phyloP scores from a whole-genome alignment of 2,888 invertebrate genomes.

The Drosophila fulvimacula region DNA sequence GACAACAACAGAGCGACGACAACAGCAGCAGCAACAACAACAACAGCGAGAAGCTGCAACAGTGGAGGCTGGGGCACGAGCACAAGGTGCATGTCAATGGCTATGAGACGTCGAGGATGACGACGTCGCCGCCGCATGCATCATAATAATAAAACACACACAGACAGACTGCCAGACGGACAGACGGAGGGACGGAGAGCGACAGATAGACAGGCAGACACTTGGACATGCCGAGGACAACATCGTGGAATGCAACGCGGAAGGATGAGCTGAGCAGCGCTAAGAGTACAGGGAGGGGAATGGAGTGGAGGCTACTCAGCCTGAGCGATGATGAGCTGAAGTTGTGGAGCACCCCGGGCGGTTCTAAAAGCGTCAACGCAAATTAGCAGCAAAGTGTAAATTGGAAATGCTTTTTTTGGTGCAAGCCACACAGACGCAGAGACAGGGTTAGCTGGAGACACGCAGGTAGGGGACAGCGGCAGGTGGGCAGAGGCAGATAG shows the following conservation, averaged over 20 bases:
- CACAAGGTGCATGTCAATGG: slow-evolving; percentile 76
- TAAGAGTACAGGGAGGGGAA: not conserved
- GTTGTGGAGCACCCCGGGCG: slow-evolving; percentile 67
- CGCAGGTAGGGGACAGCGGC: not conserved
- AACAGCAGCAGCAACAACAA: slow-evolving; percentile 28
- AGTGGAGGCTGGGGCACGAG: slow-evolving; percentile 47
- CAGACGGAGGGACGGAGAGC: slow-evolving; percentile 13
- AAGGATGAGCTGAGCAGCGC: slow-evolving; percentile 35
- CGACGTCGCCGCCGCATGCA: slow-evolving; percentile 72
- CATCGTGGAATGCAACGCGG: slow-evolving; percentile 63
- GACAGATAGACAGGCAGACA: slow-evolving; percentile 51
- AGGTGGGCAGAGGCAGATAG: not conserved
- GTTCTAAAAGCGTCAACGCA: slow-evolving; percentile 79
- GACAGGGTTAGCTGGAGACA: not conserved
- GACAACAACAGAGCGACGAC: slow-evolving; percentile 59
- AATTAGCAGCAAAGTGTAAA: slow-evolving; percentile 81
- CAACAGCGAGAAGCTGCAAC: slow-evolving; percentile 11
- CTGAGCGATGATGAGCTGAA: slow-evolving; percentile 47
- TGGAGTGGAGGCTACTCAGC: slow-evolving; percentile 17
- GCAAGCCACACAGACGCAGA: slow-evolving; percentile 63
- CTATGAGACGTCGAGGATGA: slow-evolving; percentile 55
- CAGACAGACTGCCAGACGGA: slow-evolving; percentile 34
- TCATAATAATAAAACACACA: slow-evolving; percentile 79
- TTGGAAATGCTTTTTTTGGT: slow-evolving; percentile 80
- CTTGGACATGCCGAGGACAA: slow-evolving; percentile 74